Percentiles rank a stretch among this genome's conserved stretches.
Evolutionary conservation across 1,140 invertebrate species (phyloP).

Genomic region (Orchesella cincta): DNA sequence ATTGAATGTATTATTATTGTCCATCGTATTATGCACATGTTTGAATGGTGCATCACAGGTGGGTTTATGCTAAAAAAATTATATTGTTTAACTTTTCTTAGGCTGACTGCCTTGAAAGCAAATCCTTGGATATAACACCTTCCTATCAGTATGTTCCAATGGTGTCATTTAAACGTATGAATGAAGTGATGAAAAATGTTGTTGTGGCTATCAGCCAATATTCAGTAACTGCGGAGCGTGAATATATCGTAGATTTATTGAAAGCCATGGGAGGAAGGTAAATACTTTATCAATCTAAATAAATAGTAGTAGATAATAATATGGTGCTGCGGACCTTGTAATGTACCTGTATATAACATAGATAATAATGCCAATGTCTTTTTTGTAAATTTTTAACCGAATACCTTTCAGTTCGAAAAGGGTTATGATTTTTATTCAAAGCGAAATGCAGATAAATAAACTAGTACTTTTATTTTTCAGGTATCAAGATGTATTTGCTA

Average conservation of each 20-base stretch:
- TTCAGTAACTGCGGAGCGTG: constrained; percentile 22
- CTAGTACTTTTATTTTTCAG: background rate
- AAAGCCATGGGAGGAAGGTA: constrained; percentile 36
- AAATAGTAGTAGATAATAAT: too few relatives aligned
- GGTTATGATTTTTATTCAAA: background rate
- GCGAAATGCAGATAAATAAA: background rate
- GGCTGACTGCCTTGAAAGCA: background rate
- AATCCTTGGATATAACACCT: background rate
- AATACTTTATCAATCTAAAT: too few relatives aligned
- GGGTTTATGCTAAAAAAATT: too few relatives aligned
- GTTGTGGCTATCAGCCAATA: constrained; percentile 40
- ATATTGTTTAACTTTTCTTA: background rate
- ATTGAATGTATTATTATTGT: background rate
- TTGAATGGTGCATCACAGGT: too few relatives aligned
- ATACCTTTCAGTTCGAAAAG: background rate
- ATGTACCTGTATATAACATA: too few relatives aligned
- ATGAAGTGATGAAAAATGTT: constrained; percentile 16
- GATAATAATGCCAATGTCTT: too few relatives aligned
- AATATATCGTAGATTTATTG: constrained; percentile 26
- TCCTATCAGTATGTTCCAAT: background rate
- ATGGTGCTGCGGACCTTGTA: too few relatives aligned
- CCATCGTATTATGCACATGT: background rate
- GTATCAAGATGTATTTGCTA: constrained; percentile 30
- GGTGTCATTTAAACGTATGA: background rate
- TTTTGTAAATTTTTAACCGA: background rate